Base-by-base conservation (phyloP, 2,797 vertebrate species). In the Austrolebias charrua region DNA sequence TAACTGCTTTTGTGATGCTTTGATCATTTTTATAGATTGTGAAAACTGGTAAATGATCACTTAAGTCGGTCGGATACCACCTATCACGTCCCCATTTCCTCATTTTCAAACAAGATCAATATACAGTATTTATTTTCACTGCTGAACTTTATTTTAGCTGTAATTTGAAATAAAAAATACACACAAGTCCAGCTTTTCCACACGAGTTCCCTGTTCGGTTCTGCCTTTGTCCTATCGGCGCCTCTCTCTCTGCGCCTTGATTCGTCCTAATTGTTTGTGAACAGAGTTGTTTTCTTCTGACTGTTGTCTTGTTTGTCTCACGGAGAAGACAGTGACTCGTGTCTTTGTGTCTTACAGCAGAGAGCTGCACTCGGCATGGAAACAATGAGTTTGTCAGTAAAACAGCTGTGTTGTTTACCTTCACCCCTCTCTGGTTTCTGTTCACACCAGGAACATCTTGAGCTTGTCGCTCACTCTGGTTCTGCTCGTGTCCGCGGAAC, bases 391-490 rank as follows among this genome's bases (percentile, higher is more conserved):
- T 73, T 79, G 71, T 83, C 63, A 63, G 71, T 73, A 68, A 71
- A 75, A 63, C 69, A 45, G 56, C 40, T 18, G 19, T 47, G 40
- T 67, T 73, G 71, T 78, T 82, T 77, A 56, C 43, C 43, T 28
- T 75, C 63, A 29, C 56, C 14, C 50, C 47, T 44, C 18, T 18
- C 46, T 19, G 4, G 51, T 68, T 75, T 52, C 73, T 57, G 73
- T 50, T 69, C 77, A 81, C 75, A 77, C 78, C 71, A 49, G 69
- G 54, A 78, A 67, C 79, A 76, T 77, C 78, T 82, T 67, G 56
- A 87, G 76, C 74, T 66, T 62, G 28, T 60, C 10, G 12, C 70
- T 68, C 61, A 16, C 78, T 78, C 77, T 71, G 80, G 75, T 76
- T 82, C 71, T 63, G 52, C 63, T 54, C 20, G 7, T 49, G 63